Evolutionary conservation across 2,888 invertebrate species (phyloP).

Genomic region (Ichneumon xanthorius): DNA sequence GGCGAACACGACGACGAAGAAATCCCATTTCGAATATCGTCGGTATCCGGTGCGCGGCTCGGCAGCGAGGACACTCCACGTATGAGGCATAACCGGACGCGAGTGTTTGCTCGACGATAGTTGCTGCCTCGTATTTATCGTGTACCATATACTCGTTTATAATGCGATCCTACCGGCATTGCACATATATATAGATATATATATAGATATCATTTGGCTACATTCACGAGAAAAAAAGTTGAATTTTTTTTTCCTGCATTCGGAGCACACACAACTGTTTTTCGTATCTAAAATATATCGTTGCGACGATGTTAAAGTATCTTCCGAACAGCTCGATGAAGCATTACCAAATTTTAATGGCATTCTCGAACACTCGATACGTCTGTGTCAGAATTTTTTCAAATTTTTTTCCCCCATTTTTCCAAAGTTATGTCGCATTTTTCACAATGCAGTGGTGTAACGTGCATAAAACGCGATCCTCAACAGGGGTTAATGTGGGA

Average conservation of each 20-base stretch:
- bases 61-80: slow-evolving; percentile 43
- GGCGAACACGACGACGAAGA: slow-evolving; percentile 50
- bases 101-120: slow-evolving; percentile 65
- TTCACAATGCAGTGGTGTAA: neutral
- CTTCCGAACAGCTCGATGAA: neutral
- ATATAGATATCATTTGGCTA: slow-evolving; percentile 29
- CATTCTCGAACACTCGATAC: neutral
- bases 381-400: neutral
- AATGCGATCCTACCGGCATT: slow-evolving; percentile 13
- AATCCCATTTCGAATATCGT: slow-evolving; percentile 67
- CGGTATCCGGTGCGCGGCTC: slow-evolving; percentile 59
- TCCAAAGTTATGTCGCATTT: neutral
- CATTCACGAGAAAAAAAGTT: slow-evolving; percentile 18
- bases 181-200: neutral
- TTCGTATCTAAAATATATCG: slow-evolving; percentile 46
- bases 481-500: neutral
- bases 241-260: slow-evolving; percentile 46
- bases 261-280: slow-evolving; percentile 11
- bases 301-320: slow-evolving; percentile 22
- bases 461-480: neutral
- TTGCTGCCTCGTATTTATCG: slow-evolving; percentile 60
- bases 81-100: slow-evolving; percentile 68
- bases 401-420: neutral
- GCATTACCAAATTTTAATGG: neutral
- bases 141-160: slow-evolving; percentile 41